Percentiles rank a stretch among this genome's conserved stretches.
Conservation (phyloP, 2,797 vertebrate species). For the Synaphobranchus kaupii region DNA sequence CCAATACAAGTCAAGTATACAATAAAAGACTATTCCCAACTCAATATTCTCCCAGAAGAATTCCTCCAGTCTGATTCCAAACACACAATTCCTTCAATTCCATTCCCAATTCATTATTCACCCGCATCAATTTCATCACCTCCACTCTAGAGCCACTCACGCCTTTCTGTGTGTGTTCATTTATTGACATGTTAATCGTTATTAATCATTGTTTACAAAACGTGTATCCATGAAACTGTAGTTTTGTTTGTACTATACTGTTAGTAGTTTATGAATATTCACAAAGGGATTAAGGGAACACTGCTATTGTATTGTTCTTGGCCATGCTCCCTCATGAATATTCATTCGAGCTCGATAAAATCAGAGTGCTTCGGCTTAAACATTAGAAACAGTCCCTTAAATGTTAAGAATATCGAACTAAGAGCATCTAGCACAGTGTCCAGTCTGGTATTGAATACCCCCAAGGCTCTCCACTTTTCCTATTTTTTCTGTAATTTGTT, state of each 20-base stretch:
- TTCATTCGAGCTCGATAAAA: neutral
- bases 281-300: neutral
- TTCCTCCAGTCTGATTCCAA: neutral
- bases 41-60: neutral
- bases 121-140: neutral
- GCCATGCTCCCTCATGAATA: neutral
- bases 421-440: neutral
- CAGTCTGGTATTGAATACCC: neutral
- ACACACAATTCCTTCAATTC: neutral
- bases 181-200: neutral
- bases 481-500: neutral
- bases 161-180: neutral
- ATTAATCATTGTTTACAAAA: neutral
- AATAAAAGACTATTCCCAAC: neutral
- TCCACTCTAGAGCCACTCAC: neutral
- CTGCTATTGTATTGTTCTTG: neutral
- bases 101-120: neutral
- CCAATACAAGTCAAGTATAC: too few species aligned
- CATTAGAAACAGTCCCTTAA: too few species aligned
- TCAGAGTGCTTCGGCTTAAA: neutral
- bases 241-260: neutral
- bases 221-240: neutral
- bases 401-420: neutral
- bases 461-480: neutral
- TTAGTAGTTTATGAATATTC: neutral